Conservation (phyloP, 2,888 invertebrate genomes). For the Sturmia bella region DNA sequence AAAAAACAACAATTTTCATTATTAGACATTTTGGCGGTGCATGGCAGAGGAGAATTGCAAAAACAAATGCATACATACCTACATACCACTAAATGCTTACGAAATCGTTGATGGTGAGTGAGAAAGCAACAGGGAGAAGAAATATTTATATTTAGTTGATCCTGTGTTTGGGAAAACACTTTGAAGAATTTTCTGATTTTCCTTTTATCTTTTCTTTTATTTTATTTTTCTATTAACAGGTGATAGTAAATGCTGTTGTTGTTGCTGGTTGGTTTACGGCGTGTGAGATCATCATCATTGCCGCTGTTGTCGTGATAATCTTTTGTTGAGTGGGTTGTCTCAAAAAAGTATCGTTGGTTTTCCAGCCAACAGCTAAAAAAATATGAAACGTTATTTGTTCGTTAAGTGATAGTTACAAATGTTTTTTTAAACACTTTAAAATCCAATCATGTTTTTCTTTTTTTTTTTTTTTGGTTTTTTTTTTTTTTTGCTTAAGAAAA, state of each 20-base stretch:
- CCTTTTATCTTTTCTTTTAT: background rate
- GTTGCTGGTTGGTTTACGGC: slow-evolving; percentile 11
- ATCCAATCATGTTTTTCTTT: background rate
- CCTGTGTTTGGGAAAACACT: slow-evolving; percentile 27
- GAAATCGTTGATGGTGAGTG: slow-evolving; percentile 51
- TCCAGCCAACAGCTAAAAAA: slow-evolving; percentile 43
- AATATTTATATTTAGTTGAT: background rate
- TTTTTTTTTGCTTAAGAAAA: background rate
- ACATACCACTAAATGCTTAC: slow-evolving; percentile 14
- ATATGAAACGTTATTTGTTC: slow-evolving; percentile 67
- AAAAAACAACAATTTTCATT: slow-evolving; percentile 42
- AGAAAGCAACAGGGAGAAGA: slow-evolving; percentile 46
- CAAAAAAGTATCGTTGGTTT: slow-evolving; percentile 21
- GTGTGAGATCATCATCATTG: slow-evolving; percentile 27
- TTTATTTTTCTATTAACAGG: slow-evolving; percentile 53
- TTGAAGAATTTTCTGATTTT: slow-evolving; percentile 37
- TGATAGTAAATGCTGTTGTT: slow-evolving; percentile 53
- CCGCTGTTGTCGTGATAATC: slow-evolving; percentile 56
- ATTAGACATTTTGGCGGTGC: slow-evolving; percentile 41
- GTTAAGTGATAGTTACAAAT: slow-evolving; percentile 67
- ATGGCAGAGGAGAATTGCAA: slow-evolving; percentile 7
- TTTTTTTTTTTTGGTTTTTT: background rate
- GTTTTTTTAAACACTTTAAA: slow-evolving; percentile 64
- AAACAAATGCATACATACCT: too few species aligned
- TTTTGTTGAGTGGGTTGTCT: slow-evolving; percentile 59